These are phyloP conservation scores for Apamea epomidion DNA, from an alignment of 2,888 invertebrate genomes.

Conservation along the genomic window DNA sequence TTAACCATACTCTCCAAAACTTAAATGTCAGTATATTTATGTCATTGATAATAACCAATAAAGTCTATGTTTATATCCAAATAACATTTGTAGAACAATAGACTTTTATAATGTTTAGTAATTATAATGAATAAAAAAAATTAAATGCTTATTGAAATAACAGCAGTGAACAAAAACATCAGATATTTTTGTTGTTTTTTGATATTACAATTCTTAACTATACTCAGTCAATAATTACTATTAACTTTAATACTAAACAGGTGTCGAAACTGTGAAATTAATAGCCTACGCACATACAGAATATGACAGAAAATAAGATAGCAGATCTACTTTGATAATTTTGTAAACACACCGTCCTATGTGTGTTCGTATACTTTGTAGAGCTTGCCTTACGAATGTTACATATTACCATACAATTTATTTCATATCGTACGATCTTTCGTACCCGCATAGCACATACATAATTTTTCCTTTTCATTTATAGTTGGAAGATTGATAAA, in stretches of 20 bases:
- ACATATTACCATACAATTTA: constrained; percentile 44
- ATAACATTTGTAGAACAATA: constrained; percentile 60
- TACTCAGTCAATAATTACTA: constrained; percentile 87
- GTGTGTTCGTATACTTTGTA: constrained; percentile 65
- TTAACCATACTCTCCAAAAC: constrained; percentile 25
- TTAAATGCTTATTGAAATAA: constrained; percentile 87
- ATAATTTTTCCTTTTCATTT: constrained; percentile 31
- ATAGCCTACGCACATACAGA: constrained; percentile 65
- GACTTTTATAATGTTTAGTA: constrained; percentile 56
- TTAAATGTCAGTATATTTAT: constrained; percentile 60
- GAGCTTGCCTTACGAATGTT: constrained; percentile 57
- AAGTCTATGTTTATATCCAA: constrained; percentile 53
- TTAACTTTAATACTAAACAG: constrained; percentile 81
- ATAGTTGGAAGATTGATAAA: constrained; percentile 43
- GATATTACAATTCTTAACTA: constrained; percentile 82
- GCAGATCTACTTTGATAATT: constrained; percentile 56
- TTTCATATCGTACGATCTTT: constrained; percentile 18
- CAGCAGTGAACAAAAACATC: constrained; percentile 76
- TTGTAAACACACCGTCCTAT: constrained; percentile 51
- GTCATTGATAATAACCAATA: constrained; percentile 55
- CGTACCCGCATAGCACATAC: constrained; percentile 30
- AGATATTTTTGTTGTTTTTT: constrained; percentile 74
- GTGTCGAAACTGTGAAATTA: constrained; percentile 70
- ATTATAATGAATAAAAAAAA: constrained; percentile 72
- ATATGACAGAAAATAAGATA: constrained; percentile 58